Evolutionary conservation across 2,113 vertebrate species (phyloP).

Genomic region (Calidris pygmaea): DNA sequence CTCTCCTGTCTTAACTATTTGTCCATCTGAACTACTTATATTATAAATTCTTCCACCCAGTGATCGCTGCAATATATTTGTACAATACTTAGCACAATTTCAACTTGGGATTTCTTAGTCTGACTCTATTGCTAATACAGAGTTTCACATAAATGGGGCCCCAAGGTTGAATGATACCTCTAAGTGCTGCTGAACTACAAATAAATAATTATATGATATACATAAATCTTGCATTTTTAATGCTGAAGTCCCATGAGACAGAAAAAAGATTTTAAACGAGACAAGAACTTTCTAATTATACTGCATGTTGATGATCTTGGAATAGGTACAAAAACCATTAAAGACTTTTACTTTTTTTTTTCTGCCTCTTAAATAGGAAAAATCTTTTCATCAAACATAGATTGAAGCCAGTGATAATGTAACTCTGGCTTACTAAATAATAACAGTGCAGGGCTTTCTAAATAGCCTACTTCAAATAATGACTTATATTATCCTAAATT

Average conservation of each 20-base stretch:
- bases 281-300: constrained; percentile 71
- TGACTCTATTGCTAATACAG: constrained; percentile 9
- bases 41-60: neutral
- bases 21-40: neutral
- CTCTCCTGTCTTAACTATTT: neutral
- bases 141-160: constrained; percentile 38
- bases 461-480: constrained; percentile 69
- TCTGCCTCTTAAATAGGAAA: constrained; percentile 67
- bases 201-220: constrained; percentile 67
- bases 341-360: constrained; percentile 52
- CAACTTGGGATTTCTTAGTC: constrained; percentile 20
- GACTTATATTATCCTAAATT: constrained; percentile 69
- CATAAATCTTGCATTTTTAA: constrained; percentile 67
- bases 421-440: constrained; percentile 69
- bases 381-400: constrained; percentile 71
- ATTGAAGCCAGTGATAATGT: constrained; percentile 68
- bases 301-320: constrained; percentile 68
- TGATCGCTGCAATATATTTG: neutral
- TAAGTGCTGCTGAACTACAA: constrained; percentile 51
- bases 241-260: constrained; percentile 44
- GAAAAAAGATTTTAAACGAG: constrained; percentile 67
- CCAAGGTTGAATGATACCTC: constrained; percentile 43
- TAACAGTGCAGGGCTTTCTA: constrained; percentile 64
- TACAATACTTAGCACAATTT: neutral
- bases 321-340: constrained; percentile 71